Base-by-base conservation (phyloP, 2,113 vertebrate species). In the Mesembrinibis cayennensis region DNA sequence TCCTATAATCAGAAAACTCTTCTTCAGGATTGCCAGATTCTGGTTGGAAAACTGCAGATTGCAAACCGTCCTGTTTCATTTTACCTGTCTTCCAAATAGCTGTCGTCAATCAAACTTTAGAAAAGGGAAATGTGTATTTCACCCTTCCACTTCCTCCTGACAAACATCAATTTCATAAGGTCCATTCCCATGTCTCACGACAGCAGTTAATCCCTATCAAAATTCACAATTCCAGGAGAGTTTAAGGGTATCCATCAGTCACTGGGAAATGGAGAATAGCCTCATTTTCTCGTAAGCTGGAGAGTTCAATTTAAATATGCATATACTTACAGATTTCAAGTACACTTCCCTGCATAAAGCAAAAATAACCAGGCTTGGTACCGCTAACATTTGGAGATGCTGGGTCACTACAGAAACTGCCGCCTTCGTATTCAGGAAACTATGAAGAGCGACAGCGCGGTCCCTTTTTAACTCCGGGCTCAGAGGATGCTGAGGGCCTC, bases 401-500 rank as follows among this genome's bases (percentile, higher is more conserved):
- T 45, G 44, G 88, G 67, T 40, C 88, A 83, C 55, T 70, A 58
- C 29, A 94, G 88, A 95, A 80, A 83, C 42, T 30, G 44, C 59
- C 0, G 0, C 50, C 72, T 52, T 70, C 32, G 4, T 44, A 38
- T 42, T 23, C 50, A 44, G 52, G 52, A 58, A 89, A 56, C 8
- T 10, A 52, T 2, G 32, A 76, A 65, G 36, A 76, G n/a, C 0
- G 0, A 69, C 42, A 27, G 1, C 2, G 1, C 0, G 0, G 34
- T 61, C 53, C 11, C 65, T 81, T 81, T 73, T 36, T n/a, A 87
- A 11, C 30, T 80, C 74, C 6, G 62, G 45, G 34, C 27, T 82
- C 40, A 16, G 1, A 10, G 73, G 34, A 38, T 67, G 52, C 59
- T 0, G 1, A 55, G 8, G 79, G 30, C 36, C 56, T 85, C 74